Evolutionary conservation across 2,113 vertebrate species (phyloP), one percentile per base, ranked within the genome.

Genomic region (Phaethornis superciliosus): DNA sequence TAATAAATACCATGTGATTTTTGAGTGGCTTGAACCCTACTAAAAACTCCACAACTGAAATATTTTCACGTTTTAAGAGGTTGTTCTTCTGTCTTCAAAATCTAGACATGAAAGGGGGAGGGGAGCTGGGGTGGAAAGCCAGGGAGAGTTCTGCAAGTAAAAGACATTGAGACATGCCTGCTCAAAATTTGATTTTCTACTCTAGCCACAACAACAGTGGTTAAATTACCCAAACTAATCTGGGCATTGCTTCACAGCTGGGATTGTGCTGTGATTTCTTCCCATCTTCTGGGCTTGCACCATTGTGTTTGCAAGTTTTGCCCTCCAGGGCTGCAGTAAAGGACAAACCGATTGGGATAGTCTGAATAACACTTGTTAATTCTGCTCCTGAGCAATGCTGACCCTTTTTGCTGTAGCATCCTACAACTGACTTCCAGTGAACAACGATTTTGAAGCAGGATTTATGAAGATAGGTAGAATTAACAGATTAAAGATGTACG

Each of bases 101-200:
- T 30, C 37, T 78, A 51, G 27, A 12, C 65, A 46, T 58, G 8
- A 15, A 24, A 21, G 27, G 24, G 7, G 3, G 7, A 17, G 1
- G 0, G 0, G 0, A 0, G n/a, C n/a, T 11, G 37, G 40, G 40
- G 11, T 5, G 40, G 40, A 40, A 40, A 40, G 40, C 40, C 35
- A 32, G 20, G 18, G 20, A 40, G 30, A 16, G 35, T 88, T 80
- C 77, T 81, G 40, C n/a, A 49, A 89, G 59, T 58, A 54, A 19
- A 64, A 51, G 44, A 28, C 49, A 47, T 28, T 28, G n/a, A 93
- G 30, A 37, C 33, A 35, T 40, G 17, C 30, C 28, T 70, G 1
- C 30, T 52, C 47, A 49, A 10, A 71, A 68, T 32, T 6, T 60
- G 17, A 19, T 60, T 82, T 23, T 82, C 49, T 20, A 26, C 20